A percentile compares a stretch with the other conserved stretches of the same genome.
Evolutionary conservation across 2,113 vertebrate species (phyloP).

Genomic region (Elachura formosa): DNA sequence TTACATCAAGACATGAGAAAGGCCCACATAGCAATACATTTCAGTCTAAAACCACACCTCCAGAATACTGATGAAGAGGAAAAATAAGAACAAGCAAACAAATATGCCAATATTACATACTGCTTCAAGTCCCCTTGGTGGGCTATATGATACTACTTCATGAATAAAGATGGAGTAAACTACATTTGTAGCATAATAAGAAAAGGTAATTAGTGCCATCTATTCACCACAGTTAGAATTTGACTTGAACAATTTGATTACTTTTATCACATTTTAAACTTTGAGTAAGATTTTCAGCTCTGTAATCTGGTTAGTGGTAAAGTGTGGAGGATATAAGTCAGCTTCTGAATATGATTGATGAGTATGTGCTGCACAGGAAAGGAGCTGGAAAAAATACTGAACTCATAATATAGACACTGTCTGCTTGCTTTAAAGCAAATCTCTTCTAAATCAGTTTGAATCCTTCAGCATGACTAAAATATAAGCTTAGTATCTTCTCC

Average conservation of each 20-base stretch:
- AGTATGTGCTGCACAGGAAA: slow-evolving; percentile 71
- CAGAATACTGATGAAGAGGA: slow-evolving; percentile 60
- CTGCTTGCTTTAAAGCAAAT: slow-evolving; percentile 78
- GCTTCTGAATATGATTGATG: slow-evolving; percentile 90
- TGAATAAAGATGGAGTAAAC: slow-evolving; percentile 89
- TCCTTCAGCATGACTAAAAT: slow-evolving; percentile 24
- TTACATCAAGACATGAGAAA: slow-evolving; percentile 38
- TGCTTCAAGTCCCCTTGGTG: slow-evolving; percentile 67
- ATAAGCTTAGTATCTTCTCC: background rate
- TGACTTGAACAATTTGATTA: slow-evolving; percentile 91
- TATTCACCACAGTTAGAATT: slow-evolving; percentile 91
- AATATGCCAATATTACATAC: slow-evolving; percentile 70
- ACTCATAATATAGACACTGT: slow-evolving; percentile 79
- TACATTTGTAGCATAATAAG: slow-evolving; percentile 89
- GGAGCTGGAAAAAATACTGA: slow-evolving; percentile 60
- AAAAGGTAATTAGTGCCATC: slow-evolving; percentile 97
- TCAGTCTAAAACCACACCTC: slow-evolving; percentile 56
- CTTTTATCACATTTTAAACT: slow-evolving; percentile 96
- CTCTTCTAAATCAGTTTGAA: slow-evolving; percentile 64
- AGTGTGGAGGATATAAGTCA: slow-evolving; percentile 82
- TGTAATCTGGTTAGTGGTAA: slow-evolving; percentile 88
- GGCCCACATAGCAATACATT: slow-evolving; percentile 46
- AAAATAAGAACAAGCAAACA: slow-evolving; percentile 57
- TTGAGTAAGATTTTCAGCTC: slow-evolving; percentile 88
- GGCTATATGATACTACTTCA: slow-evolving; percentile 76